A percentile compares a stretch with the other conserved stretches of the same genome.
Evolutionary conservation across 2,888 invertebrate species (phyloP).

Genomic region (Nemurella pictetii): DNA sequence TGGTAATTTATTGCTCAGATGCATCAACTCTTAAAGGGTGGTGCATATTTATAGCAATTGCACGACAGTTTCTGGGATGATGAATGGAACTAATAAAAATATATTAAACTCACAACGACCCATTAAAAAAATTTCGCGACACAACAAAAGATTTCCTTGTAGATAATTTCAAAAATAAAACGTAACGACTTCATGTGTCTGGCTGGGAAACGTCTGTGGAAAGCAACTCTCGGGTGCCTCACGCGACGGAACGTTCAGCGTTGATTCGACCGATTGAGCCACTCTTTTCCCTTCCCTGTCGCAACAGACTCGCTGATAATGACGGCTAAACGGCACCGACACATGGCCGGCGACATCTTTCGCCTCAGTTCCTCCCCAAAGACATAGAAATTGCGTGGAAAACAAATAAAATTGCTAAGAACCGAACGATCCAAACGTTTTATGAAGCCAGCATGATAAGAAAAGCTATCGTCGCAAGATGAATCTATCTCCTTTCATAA

Average conservation of each 20-base stretch:
- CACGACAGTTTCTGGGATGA: neutral
- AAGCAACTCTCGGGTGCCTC: neutral
- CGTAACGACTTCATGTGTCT: neutral
- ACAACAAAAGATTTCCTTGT: neutral
- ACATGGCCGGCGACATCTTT: neutral
- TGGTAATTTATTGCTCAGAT: neutral
- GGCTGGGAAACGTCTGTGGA: neutral
- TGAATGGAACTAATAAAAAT: neutral
- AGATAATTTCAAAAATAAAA: neutral
- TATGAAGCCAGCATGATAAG: neutral
- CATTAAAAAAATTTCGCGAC: neutral
- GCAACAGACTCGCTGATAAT: neutral
- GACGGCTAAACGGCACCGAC: neutral
- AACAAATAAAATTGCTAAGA: neutral
- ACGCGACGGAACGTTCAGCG: neutral
- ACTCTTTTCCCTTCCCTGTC: neutral
- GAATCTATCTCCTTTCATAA: neutral
- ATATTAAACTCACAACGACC: neutral
- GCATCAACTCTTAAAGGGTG: neutral
- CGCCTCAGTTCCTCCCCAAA: neutral
- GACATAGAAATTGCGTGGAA: neutral
- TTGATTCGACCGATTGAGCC: neutral
- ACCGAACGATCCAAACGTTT: neutral
- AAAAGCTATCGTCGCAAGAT: neutral
- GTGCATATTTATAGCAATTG: neutral